Percentiles rank a stretch among this genome's conserved stretches.
These are phyloP conservation scores for Craniophora ligustri DNA, from an alignment of 2,888 invertebrate genomes.

Conservation along the genomic window DNA sequence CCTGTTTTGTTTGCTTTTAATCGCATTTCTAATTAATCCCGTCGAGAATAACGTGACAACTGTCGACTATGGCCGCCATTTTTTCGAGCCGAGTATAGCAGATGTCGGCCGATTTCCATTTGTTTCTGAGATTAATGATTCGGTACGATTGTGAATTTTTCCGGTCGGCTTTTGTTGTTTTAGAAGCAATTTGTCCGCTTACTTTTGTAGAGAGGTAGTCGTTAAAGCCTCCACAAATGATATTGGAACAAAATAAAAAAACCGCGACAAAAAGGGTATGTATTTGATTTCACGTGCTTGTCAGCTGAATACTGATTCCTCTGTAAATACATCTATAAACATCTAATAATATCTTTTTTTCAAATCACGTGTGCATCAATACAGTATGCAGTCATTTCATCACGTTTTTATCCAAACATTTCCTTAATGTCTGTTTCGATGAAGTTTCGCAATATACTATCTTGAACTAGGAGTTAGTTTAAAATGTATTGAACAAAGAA, in stretches of 20 bases:
- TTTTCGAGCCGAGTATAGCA: constrained; percentile 85
- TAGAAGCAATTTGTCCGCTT: constrained; percentile 89
- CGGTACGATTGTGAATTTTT: constrained; percentile 88
- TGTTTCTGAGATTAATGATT: constrained; percentile 89
- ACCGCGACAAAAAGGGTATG: constrained; percentile 67
- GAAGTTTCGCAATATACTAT: no score
- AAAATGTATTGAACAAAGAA: no score
- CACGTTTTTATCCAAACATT: no score
- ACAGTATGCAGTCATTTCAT: no score
- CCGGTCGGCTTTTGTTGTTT: constrained; percentile 89
- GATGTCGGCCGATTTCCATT: constrained; percentile 89
- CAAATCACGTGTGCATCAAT: no score
- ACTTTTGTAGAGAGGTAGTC: constrained; percentile 86
- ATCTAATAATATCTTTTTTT: no score
- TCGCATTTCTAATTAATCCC: constrained; percentile 89
- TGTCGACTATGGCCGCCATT: constrained; percentile 87
- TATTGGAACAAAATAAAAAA: constrained; percentile 80
- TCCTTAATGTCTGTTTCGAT: no score
- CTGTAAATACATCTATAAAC: constrained; percentile 1
- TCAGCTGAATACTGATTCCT: constrained; percentile 11
- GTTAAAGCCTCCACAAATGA: constrained; percentile 84
- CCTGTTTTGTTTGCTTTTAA: constrained; percentile 89
- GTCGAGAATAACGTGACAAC: constrained; percentile 89
- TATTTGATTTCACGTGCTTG: constrained; percentile 42
- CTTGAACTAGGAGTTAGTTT: no score